Base-by-base conservation (phyloP, 1,140 invertebrate species). In the Pomacea maculata region DNA sequence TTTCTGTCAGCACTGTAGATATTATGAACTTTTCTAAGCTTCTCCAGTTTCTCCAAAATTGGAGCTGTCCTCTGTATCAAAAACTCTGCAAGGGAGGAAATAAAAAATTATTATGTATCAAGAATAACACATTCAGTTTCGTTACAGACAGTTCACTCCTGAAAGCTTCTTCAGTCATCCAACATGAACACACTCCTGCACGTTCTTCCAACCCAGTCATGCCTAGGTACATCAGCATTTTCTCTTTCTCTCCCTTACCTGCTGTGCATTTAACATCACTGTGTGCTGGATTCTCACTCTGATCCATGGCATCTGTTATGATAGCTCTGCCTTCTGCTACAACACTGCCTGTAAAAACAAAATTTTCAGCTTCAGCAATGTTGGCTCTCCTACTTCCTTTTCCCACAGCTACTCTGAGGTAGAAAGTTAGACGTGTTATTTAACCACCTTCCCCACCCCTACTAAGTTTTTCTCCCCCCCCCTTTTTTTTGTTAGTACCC, bases 231-330 rank as follows among this genome's bases (percentile, higher is more conserved):
- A 76, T 25, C 2, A 1, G 75, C 45, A 25, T n/a, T 25, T 54
- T 55, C 75, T 11, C 14, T 15, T 9, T 25, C 61, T 54, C 8
- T 45, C n/a, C 82, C 83, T 76, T 79, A 93, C 93, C 93, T 78
- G 95, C 93, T 61, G 94, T 94, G 87, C 95, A 95, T 64, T 94
- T 94, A 52, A 95, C 89, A 61, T 94, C 93, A 5, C 94, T 93
- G 83, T 95, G 92, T 9, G 94, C 93, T 7, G 95, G 94, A 92
- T 95, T 95, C 84, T 95, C 94, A 83, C 95, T 92, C 85, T 94
- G 93, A 73, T 93, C 92, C 79, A 95, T 91, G 3, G 94, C 93
- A 85, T 93, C 91, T 86, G 93, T 91, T 63, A 95, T 89, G 71
- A 95, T 93, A 64, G 89, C 87, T 88, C 94, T 93, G 15, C 93